Evolutionary conservation across 2,888 invertebrate genomes (phyloP).

Genomic region (Phyllotreta cruciferae): DNA sequence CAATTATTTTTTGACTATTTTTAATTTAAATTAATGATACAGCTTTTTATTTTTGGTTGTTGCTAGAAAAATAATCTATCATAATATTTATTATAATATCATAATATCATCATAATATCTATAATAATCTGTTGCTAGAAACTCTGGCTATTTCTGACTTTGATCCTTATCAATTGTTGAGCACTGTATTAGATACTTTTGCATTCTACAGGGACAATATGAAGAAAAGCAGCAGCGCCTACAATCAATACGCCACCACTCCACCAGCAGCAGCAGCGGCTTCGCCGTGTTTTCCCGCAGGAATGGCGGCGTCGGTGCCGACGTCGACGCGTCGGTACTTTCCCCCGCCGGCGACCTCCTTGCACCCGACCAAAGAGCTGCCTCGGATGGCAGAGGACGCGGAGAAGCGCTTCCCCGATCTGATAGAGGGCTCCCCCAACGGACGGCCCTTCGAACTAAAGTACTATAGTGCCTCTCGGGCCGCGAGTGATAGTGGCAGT

Average conservation of each 20-base stretch:
- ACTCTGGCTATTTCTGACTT: too few species aligned
- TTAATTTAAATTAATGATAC: too few species aligned
- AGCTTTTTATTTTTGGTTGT: too few species aligned
- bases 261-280: slow-evolving; percentile 63
- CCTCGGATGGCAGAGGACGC: slow-evolving; percentile 50
- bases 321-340: slow-evolving; percentile 25
- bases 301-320: slow-evolving; percentile 23
- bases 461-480: slow-evolving; percentile 27
- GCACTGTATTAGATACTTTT: too few species aligned
- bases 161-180: too few species aligned
- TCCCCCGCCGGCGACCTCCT: slow-evolving; percentile 17
- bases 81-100: too few species aligned
- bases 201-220: slow-evolving; percentile 61
- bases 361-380: slow-evolving; percentile 48
- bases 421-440: slow-evolving; percentile 55
- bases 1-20: too few species aligned
- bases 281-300: slow-evolving; percentile 52
- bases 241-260: slow-evolving; percentile 51
- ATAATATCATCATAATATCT: too few species aligned
- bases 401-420: slow-evolving; percentile 55
- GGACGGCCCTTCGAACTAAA: slow-evolving; percentile 35
- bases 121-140: too few species aligned
- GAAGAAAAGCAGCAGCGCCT: slow-evolving; percentile 57
- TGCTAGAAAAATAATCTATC: too few species aligned
- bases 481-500: slow-evolving; percentile 57